A percentile compares a stretch with the other conserved stretches of the same genome.
These are phyloP conservation scores for Pleuronectes platessa DNA, from an alignment of 2,113 vertebrate species.

Conservation along the genomic window DNA sequence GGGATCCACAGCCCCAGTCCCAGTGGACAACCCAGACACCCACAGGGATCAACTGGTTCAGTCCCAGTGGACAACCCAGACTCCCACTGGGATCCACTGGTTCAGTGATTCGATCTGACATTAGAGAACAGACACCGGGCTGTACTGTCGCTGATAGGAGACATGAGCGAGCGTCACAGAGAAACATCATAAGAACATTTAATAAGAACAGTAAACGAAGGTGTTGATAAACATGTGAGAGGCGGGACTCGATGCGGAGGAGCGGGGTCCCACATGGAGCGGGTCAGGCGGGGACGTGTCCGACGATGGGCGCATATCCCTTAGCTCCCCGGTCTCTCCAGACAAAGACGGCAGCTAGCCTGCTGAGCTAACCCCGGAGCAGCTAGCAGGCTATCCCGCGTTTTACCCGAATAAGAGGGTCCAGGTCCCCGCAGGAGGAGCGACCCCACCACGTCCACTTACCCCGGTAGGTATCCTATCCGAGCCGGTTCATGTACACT, in stretches of 20 bases:
- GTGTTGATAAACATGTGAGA: not conserved
- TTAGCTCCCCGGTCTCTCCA: constrained; percentile 67
- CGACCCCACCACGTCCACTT: constrained; percentile 41
- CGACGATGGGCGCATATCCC: constrained; percentile 58
- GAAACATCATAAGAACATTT: no score
- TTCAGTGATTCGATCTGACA: no score
- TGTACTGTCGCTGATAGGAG: no score
- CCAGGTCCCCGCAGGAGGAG: constrained; percentile 21
- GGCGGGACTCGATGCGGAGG: not conserved
- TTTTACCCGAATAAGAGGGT: constrained; percentile 45
- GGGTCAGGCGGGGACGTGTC: constrained; percentile 67
- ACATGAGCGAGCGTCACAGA: no score
- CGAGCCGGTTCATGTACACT: constrained; percentile 73
- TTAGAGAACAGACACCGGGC: no score
- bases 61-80: no score
- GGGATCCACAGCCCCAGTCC: no score
- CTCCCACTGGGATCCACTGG: no score
- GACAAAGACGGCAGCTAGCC: constrained; percentile 79
- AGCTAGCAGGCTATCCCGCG: constrained; percentile 61
- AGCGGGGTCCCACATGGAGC: not conserved
- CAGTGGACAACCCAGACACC: no score
- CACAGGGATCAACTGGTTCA: no score
- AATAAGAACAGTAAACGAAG: no score
- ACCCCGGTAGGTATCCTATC: constrained; percentile 69
- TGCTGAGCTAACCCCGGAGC: constrained; percentile 65